phyloP scores from a whole-genome alignment of 2,113 vertebrate genomes.

The Pao palembangensis region DNA sequence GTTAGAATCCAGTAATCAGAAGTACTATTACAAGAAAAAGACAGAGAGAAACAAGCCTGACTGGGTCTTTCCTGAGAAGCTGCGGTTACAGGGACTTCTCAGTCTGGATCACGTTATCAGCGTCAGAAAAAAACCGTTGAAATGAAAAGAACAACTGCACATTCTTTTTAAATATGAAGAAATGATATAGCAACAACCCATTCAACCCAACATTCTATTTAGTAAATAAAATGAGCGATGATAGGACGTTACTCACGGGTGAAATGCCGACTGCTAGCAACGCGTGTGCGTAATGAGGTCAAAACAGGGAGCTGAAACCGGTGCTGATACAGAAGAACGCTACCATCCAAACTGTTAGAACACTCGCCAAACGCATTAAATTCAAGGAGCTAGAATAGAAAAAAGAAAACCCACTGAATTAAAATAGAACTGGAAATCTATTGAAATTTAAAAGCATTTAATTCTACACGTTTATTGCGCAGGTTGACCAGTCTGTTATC shows the following conservation, averaged over 20 bases:
- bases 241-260: background rate
- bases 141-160: background rate
- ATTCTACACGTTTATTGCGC: slow-evolving; percentile 1
- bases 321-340: background rate
- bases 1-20: background rate
- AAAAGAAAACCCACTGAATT: too few species aligned
- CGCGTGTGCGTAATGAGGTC: background rate
- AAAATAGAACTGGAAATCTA: too few species aligned
- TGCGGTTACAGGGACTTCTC: background rate
- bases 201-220: background rate
- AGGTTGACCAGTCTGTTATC: background rate
- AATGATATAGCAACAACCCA: too few species aligned
- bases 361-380: too few species aligned
- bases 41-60: background rate
- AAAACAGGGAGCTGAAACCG: background rate
- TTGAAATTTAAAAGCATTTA: too few species aligned
- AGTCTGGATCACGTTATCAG: slow-evolving; percentile 4
- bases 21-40: background rate
- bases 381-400: too few species aligned
- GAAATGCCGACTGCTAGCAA: background rate
- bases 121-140: background rate
- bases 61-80: background rate
- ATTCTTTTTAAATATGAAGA: too few species aligned
- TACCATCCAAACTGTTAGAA: background rate
- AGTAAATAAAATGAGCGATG: background rate